Conservation (phyloP, 64 coral and sea anemone species). For the Porites lutea region DNA sequence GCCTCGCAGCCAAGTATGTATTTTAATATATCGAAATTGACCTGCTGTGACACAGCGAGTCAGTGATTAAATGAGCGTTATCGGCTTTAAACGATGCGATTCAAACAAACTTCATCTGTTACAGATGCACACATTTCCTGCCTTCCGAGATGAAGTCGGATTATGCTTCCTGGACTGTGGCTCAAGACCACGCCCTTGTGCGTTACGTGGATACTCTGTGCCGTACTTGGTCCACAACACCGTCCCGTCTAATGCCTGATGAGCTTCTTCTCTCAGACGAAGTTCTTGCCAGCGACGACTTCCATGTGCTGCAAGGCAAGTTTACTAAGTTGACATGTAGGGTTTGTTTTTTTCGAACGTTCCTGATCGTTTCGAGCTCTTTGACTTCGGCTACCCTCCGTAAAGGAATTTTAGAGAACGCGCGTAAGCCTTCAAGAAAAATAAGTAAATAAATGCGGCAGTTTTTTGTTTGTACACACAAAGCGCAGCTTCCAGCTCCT, state of each 20-base stretch:
- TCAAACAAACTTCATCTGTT: not conserved
- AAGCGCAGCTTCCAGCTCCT: no score
- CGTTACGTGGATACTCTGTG: slow-evolving; percentile 83
- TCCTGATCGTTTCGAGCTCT: not conserved
- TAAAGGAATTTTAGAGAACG: not conserved
- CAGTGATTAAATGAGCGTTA: no score
- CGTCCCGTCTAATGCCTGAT: slow-evolving; percentile 87
- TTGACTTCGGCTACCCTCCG: no score
- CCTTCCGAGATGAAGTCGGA: slow-evolving; percentile 87
- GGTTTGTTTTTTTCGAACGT: not conserved
- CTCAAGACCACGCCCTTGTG: slow-evolving; percentile 86
- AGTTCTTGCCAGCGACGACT: slow-evolving; percentile 68
- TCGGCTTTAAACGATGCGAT: no score
- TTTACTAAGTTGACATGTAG: not conserved
- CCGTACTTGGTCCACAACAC: slow-evolving; percentile 75
- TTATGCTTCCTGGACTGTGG: slow-evolving; percentile 80
- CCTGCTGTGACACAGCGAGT: no score
- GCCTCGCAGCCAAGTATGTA: no score
- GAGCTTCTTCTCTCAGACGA: slow-evolving; percentile 73
- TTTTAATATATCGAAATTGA: no score
- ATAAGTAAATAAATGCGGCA: no score
- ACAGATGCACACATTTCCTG: slow-evolving; percentile 77
- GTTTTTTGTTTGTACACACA: no score
- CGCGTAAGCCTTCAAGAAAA: no score
- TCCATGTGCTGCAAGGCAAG: slow-evolving; percentile 64